Evolutionary conservation across 2,888 invertebrate species (phyloP), one percentile per base, ranked within the genome.

Genomic region (Hemicrepidius hirtus): DNA sequence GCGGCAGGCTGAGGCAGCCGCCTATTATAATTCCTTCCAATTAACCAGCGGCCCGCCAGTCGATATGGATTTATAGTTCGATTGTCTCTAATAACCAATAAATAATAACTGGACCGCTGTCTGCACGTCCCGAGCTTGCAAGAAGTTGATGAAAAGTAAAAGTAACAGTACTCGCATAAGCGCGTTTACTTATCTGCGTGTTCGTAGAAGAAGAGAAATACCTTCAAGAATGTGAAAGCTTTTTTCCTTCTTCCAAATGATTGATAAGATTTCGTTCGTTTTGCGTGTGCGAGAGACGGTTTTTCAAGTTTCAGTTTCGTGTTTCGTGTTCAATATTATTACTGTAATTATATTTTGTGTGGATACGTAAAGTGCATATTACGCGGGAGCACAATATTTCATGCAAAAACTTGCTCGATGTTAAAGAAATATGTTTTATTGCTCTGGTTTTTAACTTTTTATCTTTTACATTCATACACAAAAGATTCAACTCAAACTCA

Each of bases 11-110:
- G 44, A 35, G 18, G 20, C 71, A 68, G 71, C 75, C 75, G 75
- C 75, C 75, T 69, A 76, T 76, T 76, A 76, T 75, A 73, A 75
- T 76, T 76, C 76, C 76, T 75, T 68, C 76, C 76, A 75, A 76
- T 76, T 76, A 76, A 76, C 72, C 74, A 71, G 66, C 71, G 71
- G 73, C 71, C 64, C 68, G 67, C 75, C 73, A 71, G 73, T 73
- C 76, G 70, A 71, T 76, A 76, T 76, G 75, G 76, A 76, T 76
- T 76, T 76, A 76, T 76, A 65, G 76, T 71, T 67, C 75, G 76
- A 76, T 76, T 76, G 76, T 76, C 76, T 49, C 55, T 73, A 73
- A 73, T 73, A 73, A 73, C 63, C 73, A 62, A 73, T 73, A 73
- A 73, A 73, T 69, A 73, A 73, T 73, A 70, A 72, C 63, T 67